Evolutionary conservation across 2,888 invertebrate genomes (phyloP).

Genomic region (Cheilosia soror): DNA sequence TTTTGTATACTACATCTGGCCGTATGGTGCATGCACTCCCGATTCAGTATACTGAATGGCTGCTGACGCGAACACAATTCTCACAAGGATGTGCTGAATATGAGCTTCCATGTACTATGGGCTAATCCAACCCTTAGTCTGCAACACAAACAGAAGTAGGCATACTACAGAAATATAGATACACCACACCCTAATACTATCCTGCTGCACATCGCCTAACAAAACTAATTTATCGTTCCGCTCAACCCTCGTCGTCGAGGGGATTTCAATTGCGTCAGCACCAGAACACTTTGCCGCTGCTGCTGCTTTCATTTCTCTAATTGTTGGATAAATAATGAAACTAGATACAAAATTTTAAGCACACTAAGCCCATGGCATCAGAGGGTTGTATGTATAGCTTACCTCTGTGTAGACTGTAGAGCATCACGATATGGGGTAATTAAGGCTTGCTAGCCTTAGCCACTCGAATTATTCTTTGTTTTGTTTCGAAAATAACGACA

Average conservation of each 20-base stretch:
- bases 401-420: not conserved
- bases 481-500: conserved; percentile 21
- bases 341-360: conserved; percentile 58
- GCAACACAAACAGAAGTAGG: conserved; percentile 1
- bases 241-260: conserved; percentile 33
- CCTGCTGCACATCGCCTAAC: conserved; percentile 39
- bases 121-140: conserved; percentile 36
- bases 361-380: not conserved
- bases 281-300: conserved; percentile 38
- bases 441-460: conserved; percentile 25
- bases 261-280: conserved; percentile 67
- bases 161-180: not conserved
- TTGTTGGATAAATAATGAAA: conserved; percentile 72
- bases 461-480: conserved; percentile 19
- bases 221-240: conserved; percentile 63
- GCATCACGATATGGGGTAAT: conserved; percentile 29
- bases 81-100: conserved; percentile 49
- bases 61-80: conserved; percentile 56
- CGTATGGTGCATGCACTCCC: conserved; percentile 24
- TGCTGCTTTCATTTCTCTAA: conserved; percentile 56
- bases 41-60: conserved; percentile 27
- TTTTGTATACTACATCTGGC: conserved; percentile 29
- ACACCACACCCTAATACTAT: conserved; percentile 3
- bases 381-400: not conserved
- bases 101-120: conserved; percentile 40